Conservation (phyloP, 1,140 invertebrate genomes). For the Rhizoglyphus robini region DNA sequence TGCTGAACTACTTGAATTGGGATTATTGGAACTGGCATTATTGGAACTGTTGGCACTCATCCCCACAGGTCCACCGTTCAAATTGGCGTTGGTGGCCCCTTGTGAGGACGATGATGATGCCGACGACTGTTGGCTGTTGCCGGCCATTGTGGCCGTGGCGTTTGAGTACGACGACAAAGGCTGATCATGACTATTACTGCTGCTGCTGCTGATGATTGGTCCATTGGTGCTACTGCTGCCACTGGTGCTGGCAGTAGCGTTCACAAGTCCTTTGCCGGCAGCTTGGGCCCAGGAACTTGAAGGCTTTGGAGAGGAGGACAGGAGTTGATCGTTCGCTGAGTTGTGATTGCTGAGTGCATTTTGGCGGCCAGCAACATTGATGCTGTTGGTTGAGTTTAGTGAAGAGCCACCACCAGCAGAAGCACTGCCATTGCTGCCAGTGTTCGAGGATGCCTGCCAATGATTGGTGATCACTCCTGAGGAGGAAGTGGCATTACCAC, state of each 20-base stretch:
- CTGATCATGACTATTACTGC: neutral
- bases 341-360: neutral
- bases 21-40: neutral
- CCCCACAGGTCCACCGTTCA: conserved; percentile 20
- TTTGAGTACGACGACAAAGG: neutral
- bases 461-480: neutral
- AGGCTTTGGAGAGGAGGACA: conserved; percentile 16
- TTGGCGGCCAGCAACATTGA: neutral
- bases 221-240: conserved; percentile 19
- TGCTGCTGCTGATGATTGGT: neutral
- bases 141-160: neutral
- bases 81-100: conserved; percentile 17
- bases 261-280: conserved; percentile 35
- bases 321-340: neutral
- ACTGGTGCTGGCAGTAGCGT: neutral
- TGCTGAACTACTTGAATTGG: neutral
- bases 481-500: neutral
- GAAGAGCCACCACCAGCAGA: neutral
- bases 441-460: neutral
- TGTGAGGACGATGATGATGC: conserved; percentile 20
- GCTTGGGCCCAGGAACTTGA: conserved; percentile 37
- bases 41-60: conserved; percentile 5
- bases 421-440: neutral
- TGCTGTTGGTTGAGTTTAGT: neutral
- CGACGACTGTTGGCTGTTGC: neutral